Conservation (phyloP, 2,797 vertebrate genomes). For the Melanotaenia maccullochi region DNA sequence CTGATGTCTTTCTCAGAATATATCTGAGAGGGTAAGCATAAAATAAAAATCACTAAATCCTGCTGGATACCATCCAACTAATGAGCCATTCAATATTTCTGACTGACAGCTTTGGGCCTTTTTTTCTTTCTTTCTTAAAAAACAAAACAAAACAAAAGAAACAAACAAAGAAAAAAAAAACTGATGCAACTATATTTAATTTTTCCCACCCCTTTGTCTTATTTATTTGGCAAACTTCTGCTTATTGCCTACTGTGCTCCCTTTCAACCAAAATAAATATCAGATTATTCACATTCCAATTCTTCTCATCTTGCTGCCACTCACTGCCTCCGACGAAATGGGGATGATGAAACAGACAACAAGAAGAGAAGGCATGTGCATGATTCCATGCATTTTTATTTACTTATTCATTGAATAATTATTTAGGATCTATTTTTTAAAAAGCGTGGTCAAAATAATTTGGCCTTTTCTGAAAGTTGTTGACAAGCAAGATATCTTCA, state of each 20-base stretch:
- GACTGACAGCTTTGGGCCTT: conserved; percentile 8
- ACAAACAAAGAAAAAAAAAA: conserved; percentile 7
- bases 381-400: conserved; percentile 7
- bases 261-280: conserved; percentile 41
- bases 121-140: background rate
- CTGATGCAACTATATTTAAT: conserved; percentile 43
- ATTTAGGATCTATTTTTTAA: conserved; percentile 19
- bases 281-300: conserved; percentile 46
- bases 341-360: conserved; percentile 26
- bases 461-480: conserved; percentile 11
- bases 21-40: conserved; percentile 20
- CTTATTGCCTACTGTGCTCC: conserved; percentile 17
- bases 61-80: conserved; percentile 44
- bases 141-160: background rate
- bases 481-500: conserved; percentile 27
- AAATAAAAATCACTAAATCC: conserved; percentile 37
- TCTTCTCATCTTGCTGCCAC: conserved; percentile 35
- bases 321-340: conserved; percentile 13
- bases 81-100: conserved; percentile 51
- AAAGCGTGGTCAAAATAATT: conserved; percentile 13
- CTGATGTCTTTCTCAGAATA: conserved; percentile 9
- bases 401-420: background rate
- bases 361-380: conserved; percentile 4
- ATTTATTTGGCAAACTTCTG: conserved; percentile 30
- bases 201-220: conserved; percentile 31